Percentiles rank a stretch among this genome's conserved stretches.
Evolutionary conservation across 2,888 invertebrate genomes (phyloP).

Genomic region (Beris chalybata): DNA sequence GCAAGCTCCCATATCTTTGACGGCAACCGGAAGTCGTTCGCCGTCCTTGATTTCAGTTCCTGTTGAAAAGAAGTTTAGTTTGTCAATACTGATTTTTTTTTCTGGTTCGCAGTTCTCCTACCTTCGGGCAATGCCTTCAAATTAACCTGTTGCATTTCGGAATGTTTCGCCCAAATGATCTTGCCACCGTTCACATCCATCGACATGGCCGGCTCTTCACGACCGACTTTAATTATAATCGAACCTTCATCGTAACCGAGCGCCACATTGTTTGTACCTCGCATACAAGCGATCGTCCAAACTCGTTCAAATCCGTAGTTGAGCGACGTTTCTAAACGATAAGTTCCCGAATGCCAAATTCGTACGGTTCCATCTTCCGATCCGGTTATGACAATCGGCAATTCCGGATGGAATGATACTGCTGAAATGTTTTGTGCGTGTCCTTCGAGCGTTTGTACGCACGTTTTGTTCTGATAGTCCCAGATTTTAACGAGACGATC

Average conservation of each 20-base stretch:
- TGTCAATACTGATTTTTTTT: too few relatives aligned
- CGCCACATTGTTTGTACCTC: conserved; percentile 94
- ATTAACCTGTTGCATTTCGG: conserved; percentile 96
- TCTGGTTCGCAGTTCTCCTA: conserved; percentile 32
- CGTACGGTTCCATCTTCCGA: conserved; percentile 98
- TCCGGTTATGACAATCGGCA: conserved; percentile 95
- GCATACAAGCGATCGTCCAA: conserved; percentile 93
- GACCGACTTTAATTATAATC: conserved; percentile 64
- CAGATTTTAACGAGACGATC: conserved; percentile 98
- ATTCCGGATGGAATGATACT: conserved; percentile 96
- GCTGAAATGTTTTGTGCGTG: conserved; percentile 96
- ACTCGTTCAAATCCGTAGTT: conserved; percentile 98
- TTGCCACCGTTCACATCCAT: conserved; percentile 99
- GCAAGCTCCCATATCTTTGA: conserved; percentile 99
- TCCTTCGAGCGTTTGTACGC: conserved; percentile 96
- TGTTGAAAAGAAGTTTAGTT: conserved; percentile 44
- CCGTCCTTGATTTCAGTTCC: conserved; percentile 82
- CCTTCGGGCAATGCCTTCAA: conserved; percentile 82
- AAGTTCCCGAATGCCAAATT: conserved; percentile 99
- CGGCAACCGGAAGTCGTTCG: conserved; percentile 87
- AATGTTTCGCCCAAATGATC: conserved; percentile 98
- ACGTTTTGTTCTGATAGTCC: conserved; percentile 99
- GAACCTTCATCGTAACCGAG: conserved; percentile 69
- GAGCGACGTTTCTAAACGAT: conserved; percentile 91
- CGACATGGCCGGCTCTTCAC: conserved; percentile 98